Evolutionary conservation across 2,888 invertebrate genomes (phyloP), one percentile per base, ranked within the genome.

Genomic region (Rhodophaea formosa): DNA sequence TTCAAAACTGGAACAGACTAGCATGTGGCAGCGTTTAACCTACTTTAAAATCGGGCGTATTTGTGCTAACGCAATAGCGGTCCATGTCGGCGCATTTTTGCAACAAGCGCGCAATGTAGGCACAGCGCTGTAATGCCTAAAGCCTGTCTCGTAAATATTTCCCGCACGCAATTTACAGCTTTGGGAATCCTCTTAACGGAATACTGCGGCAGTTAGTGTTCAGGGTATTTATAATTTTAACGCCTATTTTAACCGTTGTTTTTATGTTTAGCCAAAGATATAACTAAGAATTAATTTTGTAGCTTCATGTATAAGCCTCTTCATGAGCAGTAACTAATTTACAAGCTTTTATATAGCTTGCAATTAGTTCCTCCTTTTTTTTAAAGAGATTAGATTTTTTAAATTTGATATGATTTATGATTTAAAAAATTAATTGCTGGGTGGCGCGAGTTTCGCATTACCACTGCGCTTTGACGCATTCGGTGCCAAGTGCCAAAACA

Each of bases 81-180:
- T 65, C 69, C 70, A 70, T 71, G 73, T 67, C 77, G 77, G 77
- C 74, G 78, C 79, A 85, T 87, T 88, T 88, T 88, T 88, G 79
- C 80, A 78, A 79, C 83, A 77, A 79, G 78, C 78, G 75, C 68
- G 77, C 78, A 79, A 79, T 79, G 79, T 81, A 81, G 10, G 39
- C 39, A 39, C 39, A 39, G n/a, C 77, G 82, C 77, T 84, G 86
- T 87, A 85, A 87, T 84, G 84, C 84, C 84, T 80, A 81, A 84
- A 80, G 81, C 82, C 82, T 86, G 88, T 87, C 88, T 88, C 89
- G 87, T 90, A 90, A 90, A 89, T 88, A 88, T 88, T 86, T 86
- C 83, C 80, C 71, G 76, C 77, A 86, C 84, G 82, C 86, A 88
- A 90, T 90, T 88, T 88, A 89, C 88, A 79, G 86, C 86, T 82